Conservation (phyloP, 1,140 invertebrate genomes). For the Papilio dardanus region DNA sequence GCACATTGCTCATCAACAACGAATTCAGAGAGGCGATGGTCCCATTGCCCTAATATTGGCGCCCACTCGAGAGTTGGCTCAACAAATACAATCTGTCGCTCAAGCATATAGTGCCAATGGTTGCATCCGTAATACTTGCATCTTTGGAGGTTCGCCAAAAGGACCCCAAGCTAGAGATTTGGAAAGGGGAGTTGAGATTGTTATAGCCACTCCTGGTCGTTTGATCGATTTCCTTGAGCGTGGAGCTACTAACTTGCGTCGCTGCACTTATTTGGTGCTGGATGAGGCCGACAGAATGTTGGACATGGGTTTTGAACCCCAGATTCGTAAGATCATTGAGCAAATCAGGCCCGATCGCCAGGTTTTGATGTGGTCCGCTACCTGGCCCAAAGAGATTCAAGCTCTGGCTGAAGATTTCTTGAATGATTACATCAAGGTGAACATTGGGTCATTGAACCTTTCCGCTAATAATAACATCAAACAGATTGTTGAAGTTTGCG, state of each 20-base stretch:
- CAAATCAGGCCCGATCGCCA: conserved; percentile 97
- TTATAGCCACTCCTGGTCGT: conserved; percentile 98
- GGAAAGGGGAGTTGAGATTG: conserved; percentile 95
- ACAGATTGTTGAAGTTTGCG: conserved; percentile 97
- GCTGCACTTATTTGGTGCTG: conserved; percentile 97
- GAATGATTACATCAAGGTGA: conserved; percentile 94
- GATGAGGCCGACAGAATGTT: conserved; percentile 97
- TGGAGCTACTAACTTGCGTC: conserved; percentile 93
- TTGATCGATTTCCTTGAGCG: conserved; percentile 98
- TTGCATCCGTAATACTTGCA: conserved; percentile 94
- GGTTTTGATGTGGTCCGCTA: conserved; percentile 99
- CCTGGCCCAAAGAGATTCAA: conserved; percentile 99
- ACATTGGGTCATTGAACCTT: conserved; percentile 96
- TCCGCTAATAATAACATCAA: conserved; percentile 99
- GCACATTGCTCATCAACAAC: conserved; percentile 89
- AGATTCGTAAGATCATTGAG: conserved; percentile 98
- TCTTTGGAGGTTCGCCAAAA: conserved; percentile 98
- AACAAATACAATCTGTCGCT: conserved; percentile 98
- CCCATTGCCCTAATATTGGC: conserved; percentile 96
- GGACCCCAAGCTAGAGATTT: conserved; percentile 96
- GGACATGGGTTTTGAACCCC: conserved; percentile 99
- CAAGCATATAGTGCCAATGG: conserved; percentile 93
- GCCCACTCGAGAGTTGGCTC: conserved; percentile 97
- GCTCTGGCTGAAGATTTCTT: conserved; percentile 97
- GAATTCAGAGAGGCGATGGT: conserved; percentile 90